Evolutionary conservation across 2,888 invertebrate genomes (phyloP), one percentile per base, ranked within the genome.

Genomic region (Colostygia pectinataria): DNA sequence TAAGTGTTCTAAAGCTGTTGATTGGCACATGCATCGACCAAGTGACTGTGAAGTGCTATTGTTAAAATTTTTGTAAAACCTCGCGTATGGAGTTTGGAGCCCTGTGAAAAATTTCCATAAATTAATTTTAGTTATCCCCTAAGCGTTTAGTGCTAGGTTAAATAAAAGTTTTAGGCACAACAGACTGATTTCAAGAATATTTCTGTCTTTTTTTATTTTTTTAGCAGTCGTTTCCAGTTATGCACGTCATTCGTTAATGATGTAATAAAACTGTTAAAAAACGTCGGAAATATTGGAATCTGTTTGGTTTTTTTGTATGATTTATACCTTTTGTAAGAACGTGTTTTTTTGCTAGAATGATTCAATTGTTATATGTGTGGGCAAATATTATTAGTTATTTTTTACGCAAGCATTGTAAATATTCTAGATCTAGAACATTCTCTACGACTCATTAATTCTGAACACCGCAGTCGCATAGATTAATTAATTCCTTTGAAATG

Each of bases 1-100:
- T 61, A 51, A 48, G 68, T 74, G 73, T 76, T 74, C 66, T 67
- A 64, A 68, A 71, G 65, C 65, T 66, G 55, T 70, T 74, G 72
- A 67, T 67, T 67, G 67, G 55, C 58, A 62, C 66, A 66, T 65
- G 13, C 40, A 29, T 68, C 63, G 57, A 72, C 67, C 65, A 66
- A 72, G 73, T 77, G 74, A 74, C 71, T 67, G 69, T 67, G 66
- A 66, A 68, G 69, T 68, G 53, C 43, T 56, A 44, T 47, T 55
- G 53, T 68, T 68, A 72, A 61, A 65, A 63, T 65, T 57, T 60
- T 54, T 59, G 67, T 64, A 66, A 76, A 68, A 76, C 77, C 73
- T 81, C 77, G 78, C 80, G 69, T 61, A 45, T 52, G 55, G 51
- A 55, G 55, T 47, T 40, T 28, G 25, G 47, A 40, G 53, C 57